phyloP scores from a whole-genome alignment of 2,888 invertebrate species.

The Ommatoiulus sabulosus region DNA sequence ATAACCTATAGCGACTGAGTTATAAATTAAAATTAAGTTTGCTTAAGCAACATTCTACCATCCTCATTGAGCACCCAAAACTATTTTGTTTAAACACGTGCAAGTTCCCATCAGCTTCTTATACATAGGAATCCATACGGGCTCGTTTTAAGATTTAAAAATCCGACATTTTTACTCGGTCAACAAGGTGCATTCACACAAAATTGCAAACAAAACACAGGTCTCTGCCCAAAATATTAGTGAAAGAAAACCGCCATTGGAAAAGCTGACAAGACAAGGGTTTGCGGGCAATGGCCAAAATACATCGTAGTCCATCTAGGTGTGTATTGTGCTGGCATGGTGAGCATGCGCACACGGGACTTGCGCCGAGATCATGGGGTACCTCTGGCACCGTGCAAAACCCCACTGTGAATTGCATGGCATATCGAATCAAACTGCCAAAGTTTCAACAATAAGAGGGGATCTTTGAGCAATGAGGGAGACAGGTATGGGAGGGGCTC shows the following conservation, averaged over 20 bases:
- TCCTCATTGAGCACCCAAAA: neutral
- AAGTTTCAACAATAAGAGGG: slow-evolving; percentile 49
- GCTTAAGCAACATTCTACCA: neutral
- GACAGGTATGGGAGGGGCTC: slow-evolving; percentile 47
- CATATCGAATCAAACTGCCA: slow-evolving; percentile 53
- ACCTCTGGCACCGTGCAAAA: slow-evolving; percentile 45
- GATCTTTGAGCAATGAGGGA: slow-evolving; percentile 4
- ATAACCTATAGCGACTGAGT: too few relatives aligned
- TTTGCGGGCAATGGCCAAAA: slow-evolving; percentile 40
- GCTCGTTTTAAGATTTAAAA: neutral
- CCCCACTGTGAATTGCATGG: slow-evolving; percentile 51
- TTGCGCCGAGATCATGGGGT: slow-evolving; percentile 14
- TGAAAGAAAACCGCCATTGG: neutral
- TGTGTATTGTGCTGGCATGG: neutral
- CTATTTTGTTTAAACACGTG: too few relatives aligned
- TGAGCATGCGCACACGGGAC: neutral
- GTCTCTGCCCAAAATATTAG: neutral
- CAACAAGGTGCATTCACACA: slow-evolving; percentile 37
- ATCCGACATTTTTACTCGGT: neutral
- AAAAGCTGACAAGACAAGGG: slow-evolving; percentile 45
- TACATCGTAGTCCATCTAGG: neutral
- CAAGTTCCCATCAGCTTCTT: neutral
- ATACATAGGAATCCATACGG: neutral
- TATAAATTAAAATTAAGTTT: too few relatives aligned
- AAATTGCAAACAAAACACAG: neutral